Percentiles rank a stretch among this genome's conserved stretches.
Conservation (phyloP, 2,113 vertebrate genomes). For the Sander lucioperca region DNA sequence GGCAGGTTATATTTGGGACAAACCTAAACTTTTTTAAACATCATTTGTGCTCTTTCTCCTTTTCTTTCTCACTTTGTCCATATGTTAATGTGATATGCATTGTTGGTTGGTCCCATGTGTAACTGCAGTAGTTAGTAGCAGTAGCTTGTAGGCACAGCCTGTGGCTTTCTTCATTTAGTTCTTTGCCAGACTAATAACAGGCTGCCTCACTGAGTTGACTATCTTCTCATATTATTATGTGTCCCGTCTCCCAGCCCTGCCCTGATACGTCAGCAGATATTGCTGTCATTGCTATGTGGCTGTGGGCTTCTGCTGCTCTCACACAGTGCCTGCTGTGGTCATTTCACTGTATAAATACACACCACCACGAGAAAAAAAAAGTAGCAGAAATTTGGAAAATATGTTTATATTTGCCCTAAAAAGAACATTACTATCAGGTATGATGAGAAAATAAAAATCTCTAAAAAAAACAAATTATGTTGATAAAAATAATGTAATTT, state of each 20-base stretch:
- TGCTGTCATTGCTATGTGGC: conserved; percentile 45
- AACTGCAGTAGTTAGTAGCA: conserved; percentile 12
- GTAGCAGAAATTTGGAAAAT: background rate
- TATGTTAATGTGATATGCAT: conserved; percentile 10
- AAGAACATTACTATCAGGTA: background rate
- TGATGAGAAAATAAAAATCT: background rate
- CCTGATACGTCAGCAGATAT: conserved; percentile 71
- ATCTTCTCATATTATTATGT: conserved; percentile 65
- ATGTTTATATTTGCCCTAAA: background rate
- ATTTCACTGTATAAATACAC: conserved; percentile 15
- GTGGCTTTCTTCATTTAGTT: conserved; percentile 45
- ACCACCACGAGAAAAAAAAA: background rate
- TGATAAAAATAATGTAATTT: background rate
- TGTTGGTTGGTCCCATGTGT: background rate
- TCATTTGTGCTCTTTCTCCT: background rate
- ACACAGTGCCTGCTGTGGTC: conserved; percentile 14
- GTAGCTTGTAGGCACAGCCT: conserved; percentile 18
- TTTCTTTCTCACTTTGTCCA: background rate
- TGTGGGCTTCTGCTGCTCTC: conserved; percentile 37
- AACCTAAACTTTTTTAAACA: background rate
- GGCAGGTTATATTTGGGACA: background rate
- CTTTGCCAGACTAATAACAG: conserved; percentile 51
- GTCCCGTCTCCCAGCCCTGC: conserved; percentile 52
- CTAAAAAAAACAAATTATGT: no score
- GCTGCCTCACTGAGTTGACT: conserved; percentile 46